Base-by-base conservation (phyloP, 2,113 vertebrate genomes). In the Eulemur macaco region DNA sequence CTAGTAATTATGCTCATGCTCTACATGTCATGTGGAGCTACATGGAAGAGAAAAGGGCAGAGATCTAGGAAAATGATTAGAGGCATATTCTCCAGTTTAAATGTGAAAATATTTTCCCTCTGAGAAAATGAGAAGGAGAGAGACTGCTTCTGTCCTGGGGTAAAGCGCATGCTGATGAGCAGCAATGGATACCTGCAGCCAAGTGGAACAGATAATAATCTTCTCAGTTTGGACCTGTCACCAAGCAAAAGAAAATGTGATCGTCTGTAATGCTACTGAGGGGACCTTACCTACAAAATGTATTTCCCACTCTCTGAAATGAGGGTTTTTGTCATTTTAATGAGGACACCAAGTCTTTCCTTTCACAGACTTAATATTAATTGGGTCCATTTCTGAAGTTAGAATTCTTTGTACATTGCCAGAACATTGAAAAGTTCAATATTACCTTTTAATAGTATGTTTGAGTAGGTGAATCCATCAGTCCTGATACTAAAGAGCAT, bases 401-500 rank as follows among this genome's bases (percentile, higher is more conserved):
- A 64, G 80, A 97, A n/a, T 90, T 91, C 88, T 97, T 97, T 94
- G 39, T 94, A 88, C 23, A 68, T 77, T 95, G 68, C 45, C 45
- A 97, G 69, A 97, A 96, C 94, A 96, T 1, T 89, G 90, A 95
- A 89, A 95, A 92, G 47, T 96, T 97, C 89, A 97, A 52, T 94
- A 97, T 95, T 96, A 87, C 84, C 64, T 96, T 97, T 98, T 93
- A 97, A 96, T 96, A 97, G 83, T 91, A 91, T 85, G 88, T 85
- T 95, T 96, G 85, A 93, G 88, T 77, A 86, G 85, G 69, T 94
- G 93, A 94, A 95, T 78, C 76, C 9, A 93, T 95, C 23, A 63
- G 78, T 95, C 58, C 58, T 60, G 56, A 86, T 95, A 91, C 45
- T 69, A 94, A 80, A 93, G 89, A 97, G 86, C 69, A 92, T 9